Conservation (phyloP, 1,140 invertebrate genomes). For the Latrodectus geometricus region DNA sequence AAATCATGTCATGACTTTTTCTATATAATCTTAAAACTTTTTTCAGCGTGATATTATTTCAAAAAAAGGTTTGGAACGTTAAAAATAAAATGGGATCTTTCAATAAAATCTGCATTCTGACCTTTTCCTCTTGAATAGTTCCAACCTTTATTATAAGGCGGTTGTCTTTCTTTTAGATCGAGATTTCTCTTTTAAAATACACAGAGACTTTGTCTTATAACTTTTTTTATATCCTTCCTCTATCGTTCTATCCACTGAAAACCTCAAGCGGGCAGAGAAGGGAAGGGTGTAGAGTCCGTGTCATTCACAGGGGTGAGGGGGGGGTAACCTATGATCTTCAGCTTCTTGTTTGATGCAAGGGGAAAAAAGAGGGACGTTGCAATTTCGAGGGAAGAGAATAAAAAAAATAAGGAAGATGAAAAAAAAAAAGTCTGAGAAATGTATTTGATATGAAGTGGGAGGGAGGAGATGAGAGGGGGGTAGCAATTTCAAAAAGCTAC, state of each 20-base stretch:
- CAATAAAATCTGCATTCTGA: constrained; percentile 19
- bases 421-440: not conserved
- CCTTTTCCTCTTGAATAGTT: constrained; percentile 23
- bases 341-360: not conserved
- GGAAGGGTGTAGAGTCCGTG: not conserved
- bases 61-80: not conserved
- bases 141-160: not conserved
- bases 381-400: not conserved
- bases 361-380: not conserved
- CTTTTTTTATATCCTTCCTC: too few species aligned
- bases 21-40: too few species aligned
- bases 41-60: not conserved
- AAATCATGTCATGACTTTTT: too few species aligned
- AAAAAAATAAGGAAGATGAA: not conserved
- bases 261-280: not conserved
- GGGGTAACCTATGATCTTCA: constrained; percentile 39
- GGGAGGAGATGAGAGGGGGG: not conserved
- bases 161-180: too few species aligned
- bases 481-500: constrained; percentile 26
- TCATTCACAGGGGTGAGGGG: constrained; percentile 24
- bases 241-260: not conserved
- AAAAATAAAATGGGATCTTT: not conserved
- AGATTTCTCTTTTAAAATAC: too few species aligned
- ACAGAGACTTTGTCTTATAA: too few species aligned
- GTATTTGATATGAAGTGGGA: constrained; percentile 3